Base-by-base conservation (phyloP, 2,888 invertebrate species). In the Clivina fossor region DNA sequence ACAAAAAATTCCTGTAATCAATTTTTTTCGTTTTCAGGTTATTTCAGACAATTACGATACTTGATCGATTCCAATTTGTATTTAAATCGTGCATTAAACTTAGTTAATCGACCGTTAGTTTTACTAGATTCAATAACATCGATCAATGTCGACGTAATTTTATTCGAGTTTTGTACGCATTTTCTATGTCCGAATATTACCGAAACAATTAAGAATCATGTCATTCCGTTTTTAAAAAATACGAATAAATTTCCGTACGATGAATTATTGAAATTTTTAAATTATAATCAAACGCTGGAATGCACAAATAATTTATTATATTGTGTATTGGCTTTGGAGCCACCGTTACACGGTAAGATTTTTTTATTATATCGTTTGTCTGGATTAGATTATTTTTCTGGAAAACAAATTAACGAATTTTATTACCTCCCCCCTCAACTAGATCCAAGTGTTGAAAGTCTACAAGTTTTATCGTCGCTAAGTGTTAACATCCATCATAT, bases 51-150 rank as follows among this genome's bases (percentile, higher is more conserved):
- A 65, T 72, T 93, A 62, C 80, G 88, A 60, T 75, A 76, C 51
- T 70, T 93, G 47, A 68, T 93, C 62, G 88, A 91, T 60, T 75
- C 89, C 86, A 18, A 83, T 84, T 5, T 74, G 86, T 62, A 81
- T 84, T 62, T 64, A 22, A 86, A 88, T 35, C 79, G 86, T 58
- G 76, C 92, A 2, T 74, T 90, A 54, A 84, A 87, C 64, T 81
- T 94, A 66, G 81, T 93, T 56, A 80, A 85, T 64, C 80, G 88
- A 61, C 93, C 94, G 0, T 76, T 94, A 51, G 75, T 78, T 24
- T 75, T 85, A 58, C 76, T 83, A 40, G 72, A 78, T 60, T 68
- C 69, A 60, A 63, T 74, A 11, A 69, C 74, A 57, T 66, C 74
- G 37, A 74, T 78, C 37, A 82, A 80, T 65, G 75, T 79, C 69